Evolutionary conservation across 2,797 vertebrate species (phyloP), one percentile per base, ranked within the genome.

Genomic region (Macroramphosus scolopax): DNA sequence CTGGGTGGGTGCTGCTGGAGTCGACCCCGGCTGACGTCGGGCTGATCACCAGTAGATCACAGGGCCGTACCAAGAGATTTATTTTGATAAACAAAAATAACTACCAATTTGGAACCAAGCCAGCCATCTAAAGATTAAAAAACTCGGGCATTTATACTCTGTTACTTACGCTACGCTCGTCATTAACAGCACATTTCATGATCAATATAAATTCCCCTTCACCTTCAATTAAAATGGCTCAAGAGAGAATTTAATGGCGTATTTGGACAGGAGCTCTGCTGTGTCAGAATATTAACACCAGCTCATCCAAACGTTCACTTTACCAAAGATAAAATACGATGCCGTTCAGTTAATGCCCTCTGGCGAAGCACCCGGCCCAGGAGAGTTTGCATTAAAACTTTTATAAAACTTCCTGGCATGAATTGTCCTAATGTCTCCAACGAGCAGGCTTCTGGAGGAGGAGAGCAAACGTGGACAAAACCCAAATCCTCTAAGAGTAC

Each of bases 301-400:
- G 33, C 56, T 65, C 46, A 15, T 57, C 55, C 68, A 72, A 80
- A 76, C 63, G 59, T 66, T 66, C 49, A 40, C 69, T 70, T 59
- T 50, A 54, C 38, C 65, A 24, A 37, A 17, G 44, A 52, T 47
- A 40, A 60, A 50, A 63, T 67, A 14, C 51, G 41, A 59, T 36
- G 32, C 44, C 50, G 50, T 51, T 71, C 47, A 22, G 47, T 64
- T 56, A 50, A 51, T 51, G 46, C 53, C 72, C 68, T 62, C 57
- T 43, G 55, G 75, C 70, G 48, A 61, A 46, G 63, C 47, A 77
- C 65, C 72, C 68, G 72, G 46, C 63, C 75, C 52, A 46, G 47
- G 75, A 46, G 44, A 46, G 40, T 46, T 53, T 44, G 51, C 45
- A 63, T 72, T 64, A 68, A 67, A 67, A 43, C n/a, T 48, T 45